phyloP scores from a whole-genome alignment of 2,797 vertebrate species.

The Acipenser oxyrinchus region DNA sequence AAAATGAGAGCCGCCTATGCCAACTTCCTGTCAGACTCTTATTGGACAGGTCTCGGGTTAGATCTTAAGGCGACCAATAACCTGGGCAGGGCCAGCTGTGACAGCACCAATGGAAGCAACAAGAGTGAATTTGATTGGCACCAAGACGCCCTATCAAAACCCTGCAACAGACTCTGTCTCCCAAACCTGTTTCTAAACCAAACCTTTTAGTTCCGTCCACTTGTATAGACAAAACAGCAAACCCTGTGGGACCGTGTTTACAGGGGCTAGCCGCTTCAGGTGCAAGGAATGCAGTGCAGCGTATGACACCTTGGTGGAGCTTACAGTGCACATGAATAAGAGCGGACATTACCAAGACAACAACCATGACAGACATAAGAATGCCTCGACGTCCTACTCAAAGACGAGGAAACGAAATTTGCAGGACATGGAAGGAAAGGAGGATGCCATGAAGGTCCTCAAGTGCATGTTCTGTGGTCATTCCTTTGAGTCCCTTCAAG shows the following conservation, averaged over 20 bases:
- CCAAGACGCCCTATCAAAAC: constrained; percentile 92
- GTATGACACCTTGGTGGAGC: constrained; percentile 92
- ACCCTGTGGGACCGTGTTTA: constrained; percentile 84
- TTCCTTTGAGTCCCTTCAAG: constrained; percentile 96
- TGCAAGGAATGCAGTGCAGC: constrained; percentile 95
- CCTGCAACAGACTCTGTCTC: constrained; percentile 83
- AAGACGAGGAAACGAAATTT: constrained; percentile 89
- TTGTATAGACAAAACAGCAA: constrained; percentile 91
- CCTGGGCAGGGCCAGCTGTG: constrained; percentile 80
- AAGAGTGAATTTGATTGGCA: constrained; percentile 97
- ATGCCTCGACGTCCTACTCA: constrained; percentile 78
- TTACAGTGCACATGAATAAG: constrained; percentile 96
- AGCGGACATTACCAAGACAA: constrained; percentile 96
- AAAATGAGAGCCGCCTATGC: constrained; percentile 96
- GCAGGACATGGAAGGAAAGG: constrained; percentile 92
- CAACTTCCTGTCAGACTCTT: constrained; percentile 95
- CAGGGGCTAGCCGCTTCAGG: constrained; percentile 89
- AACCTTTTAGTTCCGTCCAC: constrained; percentile 97
- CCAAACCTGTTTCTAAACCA: constrained; percentile 78
- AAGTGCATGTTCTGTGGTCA: constrained; percentile 99
- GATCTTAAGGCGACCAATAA: constrained; percentile 80
- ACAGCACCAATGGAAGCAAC: constrained; percentile 77
- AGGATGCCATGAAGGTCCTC: constrained; percentile 94
- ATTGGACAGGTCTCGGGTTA: constrained; percentile 88
- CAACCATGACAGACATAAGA: constrained; percentile 86